These are phyloP conservation scores for Crotalus tigris DNA, from an alignment of 2,113 vertebrate genomes.

Conservation along the genomic window DNA sequence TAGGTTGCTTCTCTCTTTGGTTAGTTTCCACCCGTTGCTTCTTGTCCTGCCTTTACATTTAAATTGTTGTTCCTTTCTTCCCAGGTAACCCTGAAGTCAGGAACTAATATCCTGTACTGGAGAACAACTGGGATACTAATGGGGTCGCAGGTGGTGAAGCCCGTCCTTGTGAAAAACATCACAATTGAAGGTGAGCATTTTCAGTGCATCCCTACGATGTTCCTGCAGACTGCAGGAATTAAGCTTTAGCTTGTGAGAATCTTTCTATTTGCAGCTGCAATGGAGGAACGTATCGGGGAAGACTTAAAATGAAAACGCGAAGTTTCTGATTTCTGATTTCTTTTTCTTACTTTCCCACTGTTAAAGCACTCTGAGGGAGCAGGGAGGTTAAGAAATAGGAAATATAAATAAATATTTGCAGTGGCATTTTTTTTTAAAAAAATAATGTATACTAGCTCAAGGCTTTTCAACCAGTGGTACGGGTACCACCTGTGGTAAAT, in stretches of 20 bases:
- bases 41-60: too few species aligned
- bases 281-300: background rate
- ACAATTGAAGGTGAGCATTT: constrained; percentile 84
- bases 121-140: constrained; percentile 90
- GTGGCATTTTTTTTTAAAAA: background rate
- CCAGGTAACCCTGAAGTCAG: constrained; percentile 91
- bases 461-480: too few species aligned
- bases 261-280: background rate
- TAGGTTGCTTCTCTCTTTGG: too few species aligned
- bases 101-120: constrained; percentile 96
- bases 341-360: background rate
- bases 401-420: background rate
- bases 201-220: background rate
- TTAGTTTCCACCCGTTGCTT: too few species aligned
- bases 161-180: constrained; percentile 92
- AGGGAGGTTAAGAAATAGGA: background rate
- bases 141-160: constrained; percentile 86
- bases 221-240: background rate
- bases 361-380: background rate
- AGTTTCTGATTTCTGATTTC: background rate
- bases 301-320: background rate
- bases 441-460: background rate
- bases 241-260: background rate
- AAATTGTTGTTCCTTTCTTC: background rate
- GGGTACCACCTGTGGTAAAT: too few species aligned